These are phyloP conservation scores for Ceratotherium simum DNA, from an alignment of 2,113 vertebrate genomes.

Conservation along the genomic window DNA sequence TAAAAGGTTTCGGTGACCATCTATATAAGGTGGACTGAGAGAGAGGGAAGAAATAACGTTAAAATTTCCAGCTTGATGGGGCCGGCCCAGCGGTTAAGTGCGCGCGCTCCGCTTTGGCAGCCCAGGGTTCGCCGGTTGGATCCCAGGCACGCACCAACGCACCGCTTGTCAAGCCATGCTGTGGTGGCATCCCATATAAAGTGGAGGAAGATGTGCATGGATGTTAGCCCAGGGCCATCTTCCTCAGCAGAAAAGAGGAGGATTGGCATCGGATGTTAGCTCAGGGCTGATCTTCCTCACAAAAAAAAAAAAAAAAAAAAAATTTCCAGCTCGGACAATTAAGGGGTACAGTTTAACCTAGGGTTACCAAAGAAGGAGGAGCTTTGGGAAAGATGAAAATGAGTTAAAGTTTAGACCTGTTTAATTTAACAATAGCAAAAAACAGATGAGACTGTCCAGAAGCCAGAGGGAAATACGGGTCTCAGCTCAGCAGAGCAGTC, in stretches of 20 bases:
- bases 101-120: too few relatives aligned
- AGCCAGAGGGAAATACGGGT: conserved; percentile 8
- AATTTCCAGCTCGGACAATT: not conserved
- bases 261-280: too few relatives aligned
- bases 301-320: not conserved
- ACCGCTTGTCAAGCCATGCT: too few relatives aligned
- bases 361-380: not conserved
- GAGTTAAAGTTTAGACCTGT: not conserved
- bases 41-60: not conserved
- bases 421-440: conserved; percentile 25
- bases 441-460: not conserved
- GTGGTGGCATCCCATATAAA: too few relatives aligned
- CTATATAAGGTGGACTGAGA: not conserved
- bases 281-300: too few relatives aligned
- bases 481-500: not conserved
- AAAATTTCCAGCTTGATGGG: not conserved
- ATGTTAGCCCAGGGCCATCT: too few relatives aligned
- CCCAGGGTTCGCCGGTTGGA: too few relatives aligned
- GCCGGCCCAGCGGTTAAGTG: too few relatives aligned
- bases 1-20: not conserved
- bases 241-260: too few relatives aligned
- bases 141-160: too few relatives aligned
- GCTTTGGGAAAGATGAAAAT: not conserved
- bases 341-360: not conserved
- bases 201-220: too few relatives aligned